Evolutionary conservation across 2,888 invertebrate species (phyloP).

Genomic region (Subacronicta megacephala): DNA sequence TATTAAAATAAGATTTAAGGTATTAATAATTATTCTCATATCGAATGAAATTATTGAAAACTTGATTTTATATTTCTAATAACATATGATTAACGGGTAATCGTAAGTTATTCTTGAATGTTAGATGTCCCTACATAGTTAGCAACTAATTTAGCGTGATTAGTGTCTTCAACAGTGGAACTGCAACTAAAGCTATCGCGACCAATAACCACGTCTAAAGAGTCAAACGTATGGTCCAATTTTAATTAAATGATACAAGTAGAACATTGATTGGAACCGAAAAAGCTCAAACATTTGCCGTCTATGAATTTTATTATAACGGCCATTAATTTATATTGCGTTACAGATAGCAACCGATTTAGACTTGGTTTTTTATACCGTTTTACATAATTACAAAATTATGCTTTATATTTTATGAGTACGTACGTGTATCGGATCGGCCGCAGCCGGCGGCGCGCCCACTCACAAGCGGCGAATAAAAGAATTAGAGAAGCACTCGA

Average conservation of each 20-base stretch:
- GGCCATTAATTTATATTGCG: slow-evolving; percentile 85
- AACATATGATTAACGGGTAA: slow-evolving; percentile 40
- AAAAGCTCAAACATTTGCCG: slow-evolving; percentile 78
- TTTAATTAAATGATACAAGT: slow-evolving; percentile 79
- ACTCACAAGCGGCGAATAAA: slow-evolving; percentile 74
- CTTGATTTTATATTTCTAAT: slow-evolving; percentile 22
- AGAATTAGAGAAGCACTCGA: slow-evolving; percentile 77
- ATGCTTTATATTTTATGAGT: slow-evolving; percentile 81
- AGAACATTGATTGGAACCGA: slow-evolving; percentile 77
- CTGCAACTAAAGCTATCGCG: slow-evolving; percentile 18
- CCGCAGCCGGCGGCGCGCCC: slow-evolving; percentile 78
- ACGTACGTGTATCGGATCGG: slow-evolving; percentile 56
- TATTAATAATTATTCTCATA: slow-evolving; percentile 15
- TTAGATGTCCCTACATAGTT: slow-evolving; percentile 23
- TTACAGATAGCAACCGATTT: slow-evolving; percentile 85
- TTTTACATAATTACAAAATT: slow-evolving; percentile 88
- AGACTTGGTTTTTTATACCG: slow-evolving; percentile 82
- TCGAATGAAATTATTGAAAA: slow-evolving; percentile 17
- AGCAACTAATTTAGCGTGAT: slow-evolving; percentile 44
- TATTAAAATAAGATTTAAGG: slow-evolving; percentile 27
- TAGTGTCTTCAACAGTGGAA: slow-evolving; percentile 29
- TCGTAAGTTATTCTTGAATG: slow-evolving; percentile 33
- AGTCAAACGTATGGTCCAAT: slow-evolving; percentile 61
- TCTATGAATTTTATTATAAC: slow-evolving; percentile 81
- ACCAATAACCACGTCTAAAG: slow-evolving; percentile 50